These are phyloP conservation scores for Ispidina lecontei DNA, from an alignment of 2,797 vertebrate species.

Conservation along the genomic window DNA sequence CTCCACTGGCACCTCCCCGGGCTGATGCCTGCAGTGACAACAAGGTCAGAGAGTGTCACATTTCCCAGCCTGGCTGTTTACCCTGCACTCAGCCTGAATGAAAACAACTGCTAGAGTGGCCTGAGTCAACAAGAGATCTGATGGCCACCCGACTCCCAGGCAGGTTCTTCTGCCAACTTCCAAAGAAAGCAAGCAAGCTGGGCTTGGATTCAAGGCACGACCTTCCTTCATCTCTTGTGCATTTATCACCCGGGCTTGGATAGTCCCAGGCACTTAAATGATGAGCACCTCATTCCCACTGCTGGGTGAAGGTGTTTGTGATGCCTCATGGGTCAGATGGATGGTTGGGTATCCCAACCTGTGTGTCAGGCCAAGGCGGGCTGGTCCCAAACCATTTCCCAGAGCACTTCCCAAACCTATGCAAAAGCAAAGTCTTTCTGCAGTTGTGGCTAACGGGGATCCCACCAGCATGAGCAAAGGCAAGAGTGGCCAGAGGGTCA, in stretches of 20 bases:
- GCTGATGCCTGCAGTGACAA: fast-evolving
- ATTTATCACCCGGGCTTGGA: not conserved
- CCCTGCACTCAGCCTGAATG: not conserved
- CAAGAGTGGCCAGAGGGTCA: not conserved
- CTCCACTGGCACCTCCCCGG: fast-evolving
- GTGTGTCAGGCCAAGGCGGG: fast-evolving
- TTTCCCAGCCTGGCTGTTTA: slow-evolving; percentile 27
- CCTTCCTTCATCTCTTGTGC: not conserved
- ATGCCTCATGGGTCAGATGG: not conserved
- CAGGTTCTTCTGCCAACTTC: not conserved
- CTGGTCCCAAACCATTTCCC: not conserved
- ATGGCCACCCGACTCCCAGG: not conserved
- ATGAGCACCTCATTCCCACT: not conserved
- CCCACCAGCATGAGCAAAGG: not conserved
- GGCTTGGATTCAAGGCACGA: not conserved
- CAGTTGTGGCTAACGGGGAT: not conserved
- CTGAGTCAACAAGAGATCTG: slow-evolving; percentile 34
- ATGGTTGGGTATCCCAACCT: fast-evolving
- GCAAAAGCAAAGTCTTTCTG: not conserved
- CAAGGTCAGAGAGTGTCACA: not conserved
- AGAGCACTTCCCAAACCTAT: not conserved
- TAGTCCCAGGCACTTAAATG: not conserved
- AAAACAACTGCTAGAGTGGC: slow-evolving; percentile 11
- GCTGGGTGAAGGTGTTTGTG: not conserved
- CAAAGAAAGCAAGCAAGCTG: not conserved